These are phyloP conservation scores for Stomatorhinus walkeri DNA, from an alignment of 2,797 vertebrate species.

Conservation along the genomic window DNA sequence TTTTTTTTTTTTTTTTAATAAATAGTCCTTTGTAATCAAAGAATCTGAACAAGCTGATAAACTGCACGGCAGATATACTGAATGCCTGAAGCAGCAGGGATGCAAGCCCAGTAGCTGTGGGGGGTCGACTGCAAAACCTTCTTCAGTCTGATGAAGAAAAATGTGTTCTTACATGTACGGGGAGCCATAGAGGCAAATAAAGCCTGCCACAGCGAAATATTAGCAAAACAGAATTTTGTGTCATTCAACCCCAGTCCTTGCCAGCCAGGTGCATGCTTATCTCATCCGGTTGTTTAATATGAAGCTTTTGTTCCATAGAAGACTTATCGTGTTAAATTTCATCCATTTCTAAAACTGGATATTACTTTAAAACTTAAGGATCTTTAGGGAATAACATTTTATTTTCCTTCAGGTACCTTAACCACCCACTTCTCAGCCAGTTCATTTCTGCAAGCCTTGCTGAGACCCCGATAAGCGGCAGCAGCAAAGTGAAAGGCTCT, in stretches of 20 bases:
- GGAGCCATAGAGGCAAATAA: background rate
- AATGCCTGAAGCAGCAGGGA: background rate
- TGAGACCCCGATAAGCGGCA: background rate
- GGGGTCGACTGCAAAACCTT: background rate
- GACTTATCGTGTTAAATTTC: conserved; percentile 22
- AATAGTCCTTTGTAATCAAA: background rate
- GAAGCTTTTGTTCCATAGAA: background rate
- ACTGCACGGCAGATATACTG: background rate
- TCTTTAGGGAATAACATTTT: background rate
- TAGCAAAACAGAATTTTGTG: background rate
- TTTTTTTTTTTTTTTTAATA: too few relatives aligned
- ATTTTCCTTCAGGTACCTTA: background rate
- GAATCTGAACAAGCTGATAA: background rate
- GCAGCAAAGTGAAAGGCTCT: background rate
- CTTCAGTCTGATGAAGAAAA: background rate
- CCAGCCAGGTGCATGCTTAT: background rate
- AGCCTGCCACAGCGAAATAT: background rate
- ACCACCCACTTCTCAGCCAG: background rate
- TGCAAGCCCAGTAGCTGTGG: background rate
- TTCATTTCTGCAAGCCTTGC: background rate
- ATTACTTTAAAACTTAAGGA: background rate
- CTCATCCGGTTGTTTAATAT: background rate
- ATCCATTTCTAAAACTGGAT: conserved; percentile 26
- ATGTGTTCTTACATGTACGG: background rate
- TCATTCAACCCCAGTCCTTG: background rate